These are phyloP conservation scores for Corythoichthys intestinalis DNA, from an alignment of 2,113 vertebrate species.

Conservation along the genomic window DNA sequence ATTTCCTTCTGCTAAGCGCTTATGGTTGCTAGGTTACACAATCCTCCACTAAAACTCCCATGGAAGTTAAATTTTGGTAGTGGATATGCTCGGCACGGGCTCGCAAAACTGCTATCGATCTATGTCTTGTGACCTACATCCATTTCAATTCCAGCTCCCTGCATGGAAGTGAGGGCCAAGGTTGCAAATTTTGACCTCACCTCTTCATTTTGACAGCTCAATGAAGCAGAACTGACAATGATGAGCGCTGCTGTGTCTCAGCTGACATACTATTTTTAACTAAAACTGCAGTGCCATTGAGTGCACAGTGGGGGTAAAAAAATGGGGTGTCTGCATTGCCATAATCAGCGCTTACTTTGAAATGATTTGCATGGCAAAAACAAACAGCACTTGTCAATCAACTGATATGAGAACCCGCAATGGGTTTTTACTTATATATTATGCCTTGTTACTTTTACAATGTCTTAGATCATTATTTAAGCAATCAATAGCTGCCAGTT, in stretches of 20 bases:
- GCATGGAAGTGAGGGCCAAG: neutral
- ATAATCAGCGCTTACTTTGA: neutral
- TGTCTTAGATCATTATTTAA: too few relatives aligned
- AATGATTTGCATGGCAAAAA: neutral
- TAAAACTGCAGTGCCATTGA: neutral
- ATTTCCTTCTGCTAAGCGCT: neutral
- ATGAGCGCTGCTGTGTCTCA: neutral
- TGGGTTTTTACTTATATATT: too few relatives aligned
- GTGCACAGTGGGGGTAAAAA: neutral
- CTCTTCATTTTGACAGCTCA: neutral
- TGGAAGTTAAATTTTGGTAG: neutral
- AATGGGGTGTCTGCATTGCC: neutral
- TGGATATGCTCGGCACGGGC: neutral
- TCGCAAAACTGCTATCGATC: neutral
- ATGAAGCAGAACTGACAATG: neutral
- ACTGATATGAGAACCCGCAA: too few relatives aligned
- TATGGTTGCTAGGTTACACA: conserved; percentile 5
- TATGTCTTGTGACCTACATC: neutral
- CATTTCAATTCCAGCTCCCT: neutral
- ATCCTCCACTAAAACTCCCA: neutral
- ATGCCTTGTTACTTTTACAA: too few relatives aligned
- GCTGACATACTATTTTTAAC: neutral
- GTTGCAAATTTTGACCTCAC: neutral
- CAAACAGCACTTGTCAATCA: neutral
- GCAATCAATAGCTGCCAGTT: too few relatives aligned